Conservation (phyloP, 2,113 vertebrate species). For the Tachuris rubrigastra region DNA sequence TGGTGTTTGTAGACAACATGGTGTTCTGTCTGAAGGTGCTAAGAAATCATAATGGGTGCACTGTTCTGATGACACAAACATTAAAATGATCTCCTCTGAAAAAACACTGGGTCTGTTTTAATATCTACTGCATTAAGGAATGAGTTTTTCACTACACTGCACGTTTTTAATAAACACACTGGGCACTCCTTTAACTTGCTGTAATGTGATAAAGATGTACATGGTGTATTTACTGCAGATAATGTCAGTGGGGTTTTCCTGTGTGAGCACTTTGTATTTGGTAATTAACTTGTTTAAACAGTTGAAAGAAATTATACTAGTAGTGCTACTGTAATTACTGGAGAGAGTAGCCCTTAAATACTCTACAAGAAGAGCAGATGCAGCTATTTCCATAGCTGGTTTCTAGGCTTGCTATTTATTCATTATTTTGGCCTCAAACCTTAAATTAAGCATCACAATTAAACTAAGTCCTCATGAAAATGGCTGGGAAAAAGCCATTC, state of each 20-base stretch:
- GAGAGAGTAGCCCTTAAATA: neutral
- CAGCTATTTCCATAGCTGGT: neutral
- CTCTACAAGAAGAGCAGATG: neutral
- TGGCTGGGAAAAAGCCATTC: neutral
- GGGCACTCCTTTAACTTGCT: neutral
- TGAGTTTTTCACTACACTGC: neutral
- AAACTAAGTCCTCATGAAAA: neutral
- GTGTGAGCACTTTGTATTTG: neutral
- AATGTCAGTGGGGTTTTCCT: neutral
- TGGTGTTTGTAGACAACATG: neutral
- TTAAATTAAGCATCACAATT: neutral
- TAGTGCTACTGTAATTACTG: neutral
- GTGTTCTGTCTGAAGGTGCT: neutral
- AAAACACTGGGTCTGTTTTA: neutral
- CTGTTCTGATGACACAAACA: neutral
- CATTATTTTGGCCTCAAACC: neutral
- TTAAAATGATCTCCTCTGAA: neutral
- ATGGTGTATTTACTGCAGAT: neutral
- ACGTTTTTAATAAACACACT: neutral
- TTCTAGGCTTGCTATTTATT: neutral
- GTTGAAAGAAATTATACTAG: neutral
- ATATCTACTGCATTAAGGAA: neutral
- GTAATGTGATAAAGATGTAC: fast-evolving
- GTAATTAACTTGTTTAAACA: neutral
- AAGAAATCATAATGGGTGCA: neutral